Conservation (phyloP, 2,888 invertebrate genomes). For the Mechanitis messenoides region DNA sequence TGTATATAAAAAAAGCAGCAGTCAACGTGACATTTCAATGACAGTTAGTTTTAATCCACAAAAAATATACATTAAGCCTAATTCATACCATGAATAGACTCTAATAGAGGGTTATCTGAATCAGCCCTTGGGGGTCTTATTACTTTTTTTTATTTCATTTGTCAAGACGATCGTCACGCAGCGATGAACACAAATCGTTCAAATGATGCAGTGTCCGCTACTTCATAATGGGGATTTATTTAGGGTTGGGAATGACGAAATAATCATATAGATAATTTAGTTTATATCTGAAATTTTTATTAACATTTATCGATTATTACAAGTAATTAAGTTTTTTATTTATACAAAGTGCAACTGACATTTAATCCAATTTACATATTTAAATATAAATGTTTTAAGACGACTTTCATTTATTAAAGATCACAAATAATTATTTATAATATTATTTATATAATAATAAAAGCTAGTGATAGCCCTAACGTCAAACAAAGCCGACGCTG, state of each 20-base stretch:
- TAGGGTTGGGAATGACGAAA: slow-evolving; percentile 26
- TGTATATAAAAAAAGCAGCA: too few species aligned
- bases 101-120: slow-evolving; percentile 21
- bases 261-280: too few species aligned
- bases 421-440: neutral
- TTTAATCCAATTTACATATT: too few species aligned
- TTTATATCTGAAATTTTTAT: neutral
- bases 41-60: neutral
- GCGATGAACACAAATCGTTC: slow-evolving; percentile 36
- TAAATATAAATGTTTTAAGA: neutral
- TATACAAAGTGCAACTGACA: too few species aligned
- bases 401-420: neutral
- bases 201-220: slow-evolving; percentile 31
- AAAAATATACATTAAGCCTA: slow-evolving; percentile 10
- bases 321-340: neutral
- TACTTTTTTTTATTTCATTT: slow-evolving; percentile 18
- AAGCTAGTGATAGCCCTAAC: slow-evolving; percentile 22
- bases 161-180: slow-evolving; percentile 36
- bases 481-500: slow-evolving; percentile 27
- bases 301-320: neutral
- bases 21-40: neutral
- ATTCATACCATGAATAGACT: slow-evolving; percentile 21
- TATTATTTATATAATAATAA: neutral
- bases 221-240: slow-evolving; percentile 19
- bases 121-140: slow-evolving; percentile 13